Percentiles rank a stretch among this genome's conserved stretches.
Evolutionary conservation across 2,797 vertebrate genomes (phyloP).

Genomic region (Ceryle rudis): DNA sequence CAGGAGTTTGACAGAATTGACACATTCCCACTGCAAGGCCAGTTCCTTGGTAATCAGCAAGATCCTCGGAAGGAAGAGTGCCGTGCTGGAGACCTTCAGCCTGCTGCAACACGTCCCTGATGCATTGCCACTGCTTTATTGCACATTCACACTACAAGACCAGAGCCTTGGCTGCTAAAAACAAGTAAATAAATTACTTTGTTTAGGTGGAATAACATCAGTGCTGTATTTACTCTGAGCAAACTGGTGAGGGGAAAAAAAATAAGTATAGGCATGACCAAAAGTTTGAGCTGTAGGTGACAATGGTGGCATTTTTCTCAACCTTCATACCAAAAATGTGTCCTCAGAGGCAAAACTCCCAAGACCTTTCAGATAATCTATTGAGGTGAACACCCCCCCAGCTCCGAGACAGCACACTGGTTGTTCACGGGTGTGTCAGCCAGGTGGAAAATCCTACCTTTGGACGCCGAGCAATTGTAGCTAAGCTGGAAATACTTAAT

Average conservation of each 20-base stretch:
- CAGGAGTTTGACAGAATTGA: background rate
- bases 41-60: background rate
- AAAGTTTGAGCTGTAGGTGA: background rate
- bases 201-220: background rate
- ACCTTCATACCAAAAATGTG: fast-evolving
- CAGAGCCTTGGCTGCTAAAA: background rate
- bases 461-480: background rate
- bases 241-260: fast-evolving
- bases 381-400: background rate
- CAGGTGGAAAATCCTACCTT: background rate
- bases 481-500: background rate
- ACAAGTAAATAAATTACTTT: background rate
- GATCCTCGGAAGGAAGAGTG: background rate
- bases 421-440: background rate
- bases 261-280: background rate
- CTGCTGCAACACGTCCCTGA: background rate
- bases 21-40: background rate
- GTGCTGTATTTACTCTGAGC: background rate
- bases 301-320: background rate
- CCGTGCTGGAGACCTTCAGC: background rate
- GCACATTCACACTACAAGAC: background rate
- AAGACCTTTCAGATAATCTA: background rate
- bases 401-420: fast-evolving
- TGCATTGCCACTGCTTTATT: background rate
- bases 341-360: background rate